Conservation (phyloP, 2,888 invertebrate genomes). For the Galeopsomyia nigrocyanea region DNA sequence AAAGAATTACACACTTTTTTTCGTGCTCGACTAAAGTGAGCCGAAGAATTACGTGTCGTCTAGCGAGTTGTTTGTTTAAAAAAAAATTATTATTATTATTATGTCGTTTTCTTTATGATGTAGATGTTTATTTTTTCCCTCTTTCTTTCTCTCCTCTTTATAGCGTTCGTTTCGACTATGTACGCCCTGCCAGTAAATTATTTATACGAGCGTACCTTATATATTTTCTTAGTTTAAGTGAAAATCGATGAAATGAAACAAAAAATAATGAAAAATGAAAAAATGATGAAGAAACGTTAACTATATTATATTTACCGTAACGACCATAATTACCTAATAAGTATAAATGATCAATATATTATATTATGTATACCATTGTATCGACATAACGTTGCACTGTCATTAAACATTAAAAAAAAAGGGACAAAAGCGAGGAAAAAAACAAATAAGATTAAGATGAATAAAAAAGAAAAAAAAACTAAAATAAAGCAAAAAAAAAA, state of each 20-base stretch:
- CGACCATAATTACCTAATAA: background rate
- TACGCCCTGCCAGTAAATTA: conserved; percentile 12
- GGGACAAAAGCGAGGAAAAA: conserved; percentile 11
- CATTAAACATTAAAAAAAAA: conserved; percentile 30
- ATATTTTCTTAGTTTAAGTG: no score
- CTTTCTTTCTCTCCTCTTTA: background rate
- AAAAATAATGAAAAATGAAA: no score
- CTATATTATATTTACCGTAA: background rate
- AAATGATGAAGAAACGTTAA: background rate
- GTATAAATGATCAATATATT: conserved; percentile 19
- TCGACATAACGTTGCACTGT: conserved; percentile 44
- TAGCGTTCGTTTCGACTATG: background rate
- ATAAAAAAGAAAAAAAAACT: background rate
- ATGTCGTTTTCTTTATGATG: no score
- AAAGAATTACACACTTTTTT: no score
- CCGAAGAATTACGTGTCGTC: no score
- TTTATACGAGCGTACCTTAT: background rate
- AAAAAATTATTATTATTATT: no score
- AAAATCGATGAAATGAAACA: no score
- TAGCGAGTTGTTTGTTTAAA: no score
- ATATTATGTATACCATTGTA: conserved; percentile 41
- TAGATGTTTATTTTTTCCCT: background rate
- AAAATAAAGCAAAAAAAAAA: background rate
- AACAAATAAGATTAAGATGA: conserved; percentile 10
- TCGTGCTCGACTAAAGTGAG: no score